Percentiles rank a stretch among this genome's conserved stretches.
These are phyloP conservation scores for Coranthus polyacanthus DNA, from an alignment of 2,797 vertebrate genomes.

Conservation along the genomic window DNA sequence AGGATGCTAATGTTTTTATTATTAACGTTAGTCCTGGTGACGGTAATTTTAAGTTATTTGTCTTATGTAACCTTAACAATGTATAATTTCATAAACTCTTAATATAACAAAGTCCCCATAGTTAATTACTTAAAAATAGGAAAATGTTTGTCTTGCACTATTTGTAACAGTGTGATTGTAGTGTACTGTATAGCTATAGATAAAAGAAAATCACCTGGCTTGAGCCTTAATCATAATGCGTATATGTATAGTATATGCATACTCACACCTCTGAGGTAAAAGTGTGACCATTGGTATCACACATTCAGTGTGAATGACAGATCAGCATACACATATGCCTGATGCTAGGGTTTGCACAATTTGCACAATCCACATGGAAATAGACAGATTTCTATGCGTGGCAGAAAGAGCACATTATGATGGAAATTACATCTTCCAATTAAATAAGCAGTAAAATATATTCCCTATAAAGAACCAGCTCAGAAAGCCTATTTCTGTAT, in stretches of 20 bases:
- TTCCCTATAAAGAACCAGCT: slow-evolving; percentile 16
- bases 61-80: too few species aligned
- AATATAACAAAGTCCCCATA: too few species aligned
- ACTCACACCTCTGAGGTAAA: slow-evolving; percentile 5
- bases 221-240: too few species aligned
- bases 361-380: slow-evolving; percentile 4
- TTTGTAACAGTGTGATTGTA: neutral
- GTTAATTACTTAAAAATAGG: too few species aligned
- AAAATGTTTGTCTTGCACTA: too few species aligned
- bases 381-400: neutral
- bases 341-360: neutral
- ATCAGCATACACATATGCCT: neutral
- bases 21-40: too few species aligned
- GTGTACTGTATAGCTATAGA: too few species aligned
- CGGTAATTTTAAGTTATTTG: too few species aligned
- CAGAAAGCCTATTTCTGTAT: slow-evolving; percentile 12
- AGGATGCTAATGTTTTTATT: too few species aligned
- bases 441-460: slow-evolving; percentile 48
- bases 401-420: slow-evolving; percentile 9
- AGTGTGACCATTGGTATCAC: neutral
- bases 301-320: neutral
- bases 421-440: slow-evolving; percentile 17
- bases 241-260: neutral
- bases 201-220: too few species aligned
- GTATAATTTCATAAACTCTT: too few species aligned